Percentiles rank a stretch among this genome's conserved stretches.
Evolutionary conservation across 2,888 invertebrate genomes (phyloP).

Genomic region (Drosophila conformis): DNA sequence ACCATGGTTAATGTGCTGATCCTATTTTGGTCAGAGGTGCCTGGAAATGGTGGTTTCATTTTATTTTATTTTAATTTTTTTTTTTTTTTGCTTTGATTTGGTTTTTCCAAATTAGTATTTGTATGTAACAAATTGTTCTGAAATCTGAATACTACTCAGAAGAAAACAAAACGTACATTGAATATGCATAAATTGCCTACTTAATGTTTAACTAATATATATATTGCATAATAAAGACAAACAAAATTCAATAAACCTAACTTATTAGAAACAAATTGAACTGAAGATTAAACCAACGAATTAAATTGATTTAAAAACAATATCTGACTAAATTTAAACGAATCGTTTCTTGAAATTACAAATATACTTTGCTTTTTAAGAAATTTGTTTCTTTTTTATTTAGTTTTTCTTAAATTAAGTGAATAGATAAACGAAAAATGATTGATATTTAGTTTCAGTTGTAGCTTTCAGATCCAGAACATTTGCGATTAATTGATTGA

Average conservation of each 20-base stretch:
- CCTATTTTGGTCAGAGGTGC: conserved; percentile 91
- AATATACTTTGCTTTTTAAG: background rate
- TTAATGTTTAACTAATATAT: background rate
- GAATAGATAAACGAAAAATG: background rate
- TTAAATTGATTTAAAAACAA: background rate
- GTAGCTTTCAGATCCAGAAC: conserved; percentile 31
- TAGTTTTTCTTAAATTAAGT: background rate
- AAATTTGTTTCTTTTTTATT: background rate
- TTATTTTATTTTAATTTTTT: conserved; percentile 47
- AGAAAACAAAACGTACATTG: background rate
- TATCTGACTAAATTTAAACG: background rate
- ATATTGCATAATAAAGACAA: background rate
- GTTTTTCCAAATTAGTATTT: conserved; percentile 25
- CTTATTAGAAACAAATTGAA: background rate
- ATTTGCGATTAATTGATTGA: conserved; percentile 30
- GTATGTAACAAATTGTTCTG: conserved; percentile 30
- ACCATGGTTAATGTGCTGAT: conserved; percentile 96
- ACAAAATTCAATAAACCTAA: background rate
- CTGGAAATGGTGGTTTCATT: conserved; percentile 86
- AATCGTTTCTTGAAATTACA: background rate
- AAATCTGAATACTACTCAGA: conserved; percentile 21
- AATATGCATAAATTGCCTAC: background rate
- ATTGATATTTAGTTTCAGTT: conserved; percentile 6
- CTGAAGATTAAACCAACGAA: background rate
- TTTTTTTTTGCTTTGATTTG: conserved; percentile 15